These are phyloP conservation scores for Lucilia sericata DNA, from an alignment of 1,140 invertebrate genomes.

Conservation along the genomic window DNA sequence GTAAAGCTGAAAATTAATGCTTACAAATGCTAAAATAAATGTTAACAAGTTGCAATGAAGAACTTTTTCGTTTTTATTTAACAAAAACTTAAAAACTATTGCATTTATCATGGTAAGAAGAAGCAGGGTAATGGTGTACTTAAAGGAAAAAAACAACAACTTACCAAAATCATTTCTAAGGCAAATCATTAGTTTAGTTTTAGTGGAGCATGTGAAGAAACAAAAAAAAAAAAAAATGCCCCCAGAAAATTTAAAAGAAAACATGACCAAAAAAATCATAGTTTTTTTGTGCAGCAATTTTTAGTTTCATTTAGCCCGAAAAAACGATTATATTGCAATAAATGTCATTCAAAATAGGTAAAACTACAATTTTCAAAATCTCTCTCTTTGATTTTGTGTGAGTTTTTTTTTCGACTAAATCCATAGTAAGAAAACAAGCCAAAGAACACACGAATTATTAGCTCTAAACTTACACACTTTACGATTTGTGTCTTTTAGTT, in stretches of 20 bases:
- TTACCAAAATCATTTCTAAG: slow-evolving; percentile 4
- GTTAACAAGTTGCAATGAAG: slow-evolving; percentile 41
- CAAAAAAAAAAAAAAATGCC: slow-evolving; percentile 34
- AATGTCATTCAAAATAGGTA: slow-evolving; percentile 33
- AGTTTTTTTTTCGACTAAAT: background rate
- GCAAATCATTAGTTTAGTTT: slow-evolving; percentile 35
- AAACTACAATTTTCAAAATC: slow-evolving; percentile 14
- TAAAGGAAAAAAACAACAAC: background rate
- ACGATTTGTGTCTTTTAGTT: slow-evolving; percentile 23
- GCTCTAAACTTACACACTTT: slow-evolving; percentile 28
- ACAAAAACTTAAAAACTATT: background rate
- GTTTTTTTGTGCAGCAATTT: background rate
- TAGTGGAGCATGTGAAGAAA: slow-evolving; percentile 35
- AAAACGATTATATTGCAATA: slow-evolving; percentile 34
- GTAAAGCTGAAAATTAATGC: slow-evolving; percentile 44
- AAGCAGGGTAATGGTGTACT: background rate
- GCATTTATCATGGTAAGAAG: slow-evolving; percentile 38
- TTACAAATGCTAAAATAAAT: slow-evolving; percentile 44
- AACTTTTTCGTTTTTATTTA: background rate
- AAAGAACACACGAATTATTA: slow-evolving; percentile 7
- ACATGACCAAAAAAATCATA: slow-evolving; percentile 36
- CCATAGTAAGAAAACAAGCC: background rate
- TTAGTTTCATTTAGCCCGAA: slow-evolving; percentile 17
- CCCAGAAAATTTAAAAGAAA: background rate
- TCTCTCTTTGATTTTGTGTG: background rate